These are phyloP conservation scores for Sparidentex hasta DNA, from an alignment of 2,797 vertebrate species.

Conservation along the genomic window DNA sequence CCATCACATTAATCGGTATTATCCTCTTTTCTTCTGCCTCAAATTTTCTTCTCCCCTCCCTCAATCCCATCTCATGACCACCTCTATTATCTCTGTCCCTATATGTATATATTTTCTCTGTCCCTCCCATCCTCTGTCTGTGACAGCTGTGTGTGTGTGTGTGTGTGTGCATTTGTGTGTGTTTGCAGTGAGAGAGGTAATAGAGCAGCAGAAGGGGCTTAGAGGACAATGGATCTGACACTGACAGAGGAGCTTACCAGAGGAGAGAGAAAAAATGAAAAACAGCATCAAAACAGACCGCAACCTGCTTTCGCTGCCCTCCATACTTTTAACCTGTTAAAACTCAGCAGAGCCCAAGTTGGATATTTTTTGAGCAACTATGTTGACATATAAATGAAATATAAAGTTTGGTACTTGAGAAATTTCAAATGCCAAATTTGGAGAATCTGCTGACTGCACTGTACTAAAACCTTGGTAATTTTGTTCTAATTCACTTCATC, in stretches of 20 bases:
- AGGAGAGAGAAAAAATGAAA: constrained; percentile 16
- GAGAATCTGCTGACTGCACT: no score
- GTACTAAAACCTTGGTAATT: no score
- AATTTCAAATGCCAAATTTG: no score
- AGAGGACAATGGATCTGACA: constrained; percentile 60
- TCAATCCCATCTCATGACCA: not conserved
- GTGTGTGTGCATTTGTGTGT: constrained; percentile 19
- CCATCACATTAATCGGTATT: not conserved
- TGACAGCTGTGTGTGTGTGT: constrained; percentile 6
- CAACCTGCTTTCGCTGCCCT: not conserved
- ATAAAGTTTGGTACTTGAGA: no score
- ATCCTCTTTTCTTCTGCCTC: not conserved
- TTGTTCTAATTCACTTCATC: no score
- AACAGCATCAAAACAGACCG: constrained; percentile 19
- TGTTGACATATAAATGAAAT: no score
- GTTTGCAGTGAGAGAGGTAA: constrained; percentile 33
- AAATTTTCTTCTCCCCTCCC: not conserved
- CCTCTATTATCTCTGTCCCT: no score
- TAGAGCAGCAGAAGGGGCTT: constrained; percentile 70
- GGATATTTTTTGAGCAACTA: no score
- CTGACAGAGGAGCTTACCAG: constrained; percentile 58
- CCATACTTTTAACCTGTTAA: not conserved
- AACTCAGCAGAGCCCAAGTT: no score
- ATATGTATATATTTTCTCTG: not conserved
- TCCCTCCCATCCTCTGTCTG: not conserved